Base-by-base conservation (phyloP, 2,113 vertebrate species). In the Urocynchramus pylzowi region DNA sequence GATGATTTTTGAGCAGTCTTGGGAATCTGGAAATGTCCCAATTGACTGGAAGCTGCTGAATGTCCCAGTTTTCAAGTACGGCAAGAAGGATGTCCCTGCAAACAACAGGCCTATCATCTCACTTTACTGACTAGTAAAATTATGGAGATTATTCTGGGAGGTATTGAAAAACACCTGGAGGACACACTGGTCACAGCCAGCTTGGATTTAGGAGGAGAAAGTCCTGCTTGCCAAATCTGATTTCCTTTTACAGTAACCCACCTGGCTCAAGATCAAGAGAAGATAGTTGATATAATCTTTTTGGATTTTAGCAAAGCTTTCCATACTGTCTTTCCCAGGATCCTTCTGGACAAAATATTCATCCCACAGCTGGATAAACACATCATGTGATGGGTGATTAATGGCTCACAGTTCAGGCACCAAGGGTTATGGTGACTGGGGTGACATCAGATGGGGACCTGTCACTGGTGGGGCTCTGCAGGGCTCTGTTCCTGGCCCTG, bases 381-480 rank as follows among this genome's bases (percentile, higher is more conserved):
- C 44, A 35, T 35, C 9, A 28, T 31, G 15, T 15, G 10, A 18
- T 23, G 59, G 8, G 22, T 65, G 18, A 64, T 7, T 27, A 65
- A 2, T 57, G 67, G 31, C 42, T 64, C 35, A 27, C 7, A 26
- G 9, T 15, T 50, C 6, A 15, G 26, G 11, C 9, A 19, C 16
- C 22, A 31, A 30, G 41, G 16, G 8, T 31, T 41, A 2, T 16
- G 8, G 42, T 35, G 35, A 30, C 4, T 30, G 9, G 3, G 14
- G 11, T 71, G 20, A 54, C 41, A 31, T 35, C 49, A 63, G 24
- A 4, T 9, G 20, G 57, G 5, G 24, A 30, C 20, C 16, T 26
- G 42, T 15, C 6, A 7, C 41, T 41, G 11, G 7, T 42, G 35
- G 23, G 17, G 9, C 3, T 54, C 10, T 2, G 1, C 4, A 20